Base-by-base conservation (phyloP, 2,888 invertebrate genomes). In the Ellobium chinense region DNA sequence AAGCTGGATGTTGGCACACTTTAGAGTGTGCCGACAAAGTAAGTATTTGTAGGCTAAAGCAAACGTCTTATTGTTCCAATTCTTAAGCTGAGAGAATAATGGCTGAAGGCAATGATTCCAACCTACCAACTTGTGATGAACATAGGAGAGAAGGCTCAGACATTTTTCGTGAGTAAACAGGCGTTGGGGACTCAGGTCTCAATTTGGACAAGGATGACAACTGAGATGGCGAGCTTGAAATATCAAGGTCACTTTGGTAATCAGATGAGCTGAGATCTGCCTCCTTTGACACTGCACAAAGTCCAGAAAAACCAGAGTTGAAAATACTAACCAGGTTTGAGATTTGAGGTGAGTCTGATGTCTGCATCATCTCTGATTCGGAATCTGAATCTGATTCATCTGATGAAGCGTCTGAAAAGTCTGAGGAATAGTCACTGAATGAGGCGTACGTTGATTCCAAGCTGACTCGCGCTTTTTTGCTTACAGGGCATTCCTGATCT, bases 301-400 rank as follows among this genome's bases (percentile, higher is more conserved):
- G 84, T 77, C 91, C 92, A 4, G 87, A 87, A 80, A 92, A 91
- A 60, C 91, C 90, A 0, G 88, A 78, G 84, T 87, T 91, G 81
- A 92, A 92, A 81, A 91, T 89, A 81, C 84, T 88, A 66, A 91
- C 91, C 27, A 92, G 82, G 78, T 85, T 89, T 9, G 88, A 85
- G 39, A 92, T 89, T 75, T 91, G 92, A 29, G 87, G 69, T 1
- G 88, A 83, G 56, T 90, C 90, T 0, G 88, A 85, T 34, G 65
- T 37, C 37, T 3, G 2, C 24, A 24, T 14, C 14, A 21, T 37
- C 18, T 56, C 56, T 36, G 36, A 24, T 21, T 60, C 78, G 2
- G 72, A 34, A 24, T 58, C 69, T 27, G 56, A 37, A 62, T 80
- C 75, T 21, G 75, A 39, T 62, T 69, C 68, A n/a, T 63, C 34